A percentile compares a stretch with the other conserved stretches of the same genome.
phyloP scores from a whole-genome alignment of 2,888 invertebrate species.

The Cremastinae sp. region DNA sequence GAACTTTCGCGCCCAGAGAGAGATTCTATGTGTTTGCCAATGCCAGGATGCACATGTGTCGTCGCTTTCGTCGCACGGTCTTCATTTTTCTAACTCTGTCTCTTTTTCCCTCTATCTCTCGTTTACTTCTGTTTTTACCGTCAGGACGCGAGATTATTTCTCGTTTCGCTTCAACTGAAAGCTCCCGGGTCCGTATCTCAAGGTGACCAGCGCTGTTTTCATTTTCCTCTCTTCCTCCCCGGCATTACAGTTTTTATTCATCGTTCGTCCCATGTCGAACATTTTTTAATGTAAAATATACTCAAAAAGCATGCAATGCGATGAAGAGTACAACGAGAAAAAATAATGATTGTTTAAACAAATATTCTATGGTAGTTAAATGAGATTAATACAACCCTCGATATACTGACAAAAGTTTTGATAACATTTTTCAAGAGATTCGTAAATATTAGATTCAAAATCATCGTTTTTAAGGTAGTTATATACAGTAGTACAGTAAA shows the following conservation, averaged over 20 bases:
- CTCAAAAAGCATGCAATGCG: constrained; percentile 12
- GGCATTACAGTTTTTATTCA: constrained; percentile 11
- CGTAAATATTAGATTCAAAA: too few relatives aligned
- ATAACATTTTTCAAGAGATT: too few relatives aligned
- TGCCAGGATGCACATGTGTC: constrained; percentile 41
- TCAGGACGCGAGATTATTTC: constrained; percentile 27
- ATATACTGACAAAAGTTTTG: too few relatives aligned
- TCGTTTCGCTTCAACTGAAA: constrained; percentile 17
- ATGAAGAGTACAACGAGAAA: too few relatives aligned
- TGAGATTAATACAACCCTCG: too few relatives aligned
- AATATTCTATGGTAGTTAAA: too few relatives aligned
- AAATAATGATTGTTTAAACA: too few relatives aligned
- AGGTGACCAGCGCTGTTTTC: constrained; percentile 8
- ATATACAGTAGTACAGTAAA: too few relatives aligned
- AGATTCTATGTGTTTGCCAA: constrained; percentile 39
- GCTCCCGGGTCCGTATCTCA: constrained; percentile 22
- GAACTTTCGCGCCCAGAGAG: constrained; percentile 14
- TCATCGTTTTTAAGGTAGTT: too few relatives aligned
- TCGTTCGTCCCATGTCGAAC: not conserved
- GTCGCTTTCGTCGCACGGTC: constrained; percentile 12
- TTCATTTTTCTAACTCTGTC: not conserved
- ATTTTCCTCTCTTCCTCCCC: not conserved
- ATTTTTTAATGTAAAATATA: constrained; percentile 1
- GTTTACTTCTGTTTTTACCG: not conserved
- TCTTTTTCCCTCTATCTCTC: not conserved